These are phyloP conservation scores for Pteronotus mesoamericanus DNA, from an alignment of 2,797 vertebrate species.

Conservation along the genomic window DNA sequence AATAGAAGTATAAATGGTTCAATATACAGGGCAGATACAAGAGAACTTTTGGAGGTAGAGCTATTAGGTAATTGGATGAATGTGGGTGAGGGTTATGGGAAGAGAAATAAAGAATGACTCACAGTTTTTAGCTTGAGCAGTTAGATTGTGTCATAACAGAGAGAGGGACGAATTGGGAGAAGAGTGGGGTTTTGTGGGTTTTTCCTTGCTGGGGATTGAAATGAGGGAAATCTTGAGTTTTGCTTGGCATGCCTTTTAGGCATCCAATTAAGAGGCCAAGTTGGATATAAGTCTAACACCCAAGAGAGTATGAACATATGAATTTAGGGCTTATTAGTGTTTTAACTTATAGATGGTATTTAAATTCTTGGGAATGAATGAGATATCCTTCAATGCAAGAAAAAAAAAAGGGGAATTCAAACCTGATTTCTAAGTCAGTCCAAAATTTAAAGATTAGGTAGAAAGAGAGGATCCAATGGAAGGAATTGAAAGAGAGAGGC, in stretches of 20 bases:
- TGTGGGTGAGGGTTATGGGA: background rate
- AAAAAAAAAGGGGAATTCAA: background rate
- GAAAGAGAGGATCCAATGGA: background rate
- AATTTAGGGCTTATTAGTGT: background rate
- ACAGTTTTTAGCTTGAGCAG: background rate
- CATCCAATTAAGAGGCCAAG: background rate
- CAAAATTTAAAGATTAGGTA: background rate
- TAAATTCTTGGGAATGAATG: background rate
- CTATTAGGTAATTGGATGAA: background rate
- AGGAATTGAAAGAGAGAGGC: background rate
- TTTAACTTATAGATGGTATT: background rate
- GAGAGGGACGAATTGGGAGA: background rate
- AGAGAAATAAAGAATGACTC: background rate
- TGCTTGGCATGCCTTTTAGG: background rate
- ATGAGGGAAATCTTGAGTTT: background rate
- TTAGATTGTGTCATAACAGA: background rate
- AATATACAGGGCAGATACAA: background rate
- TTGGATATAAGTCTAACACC: background rate
- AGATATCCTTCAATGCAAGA: background rate
- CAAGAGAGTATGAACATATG: background rate
- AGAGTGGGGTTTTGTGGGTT: background rate
- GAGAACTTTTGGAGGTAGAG: background rate
- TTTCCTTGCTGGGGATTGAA: background rate
- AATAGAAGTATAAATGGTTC: background rate
- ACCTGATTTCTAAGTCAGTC: background rate